phyloP scores from a whole-genome alignment of 2,797 vertebrate species.

The Thalassophryne amazonica region DNA sequence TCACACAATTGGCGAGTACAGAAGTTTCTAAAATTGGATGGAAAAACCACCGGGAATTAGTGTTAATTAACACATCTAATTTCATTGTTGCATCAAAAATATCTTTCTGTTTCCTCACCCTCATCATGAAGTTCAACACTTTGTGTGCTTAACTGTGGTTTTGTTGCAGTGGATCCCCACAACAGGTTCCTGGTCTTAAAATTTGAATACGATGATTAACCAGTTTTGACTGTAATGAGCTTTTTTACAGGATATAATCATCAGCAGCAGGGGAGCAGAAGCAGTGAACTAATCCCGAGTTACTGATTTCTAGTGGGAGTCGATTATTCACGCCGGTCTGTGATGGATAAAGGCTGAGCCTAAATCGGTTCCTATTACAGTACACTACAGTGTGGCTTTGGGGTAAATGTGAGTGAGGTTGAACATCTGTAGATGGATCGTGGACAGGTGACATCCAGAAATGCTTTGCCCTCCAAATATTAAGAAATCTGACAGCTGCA shows the following conservation, averaged over 20 bases:
- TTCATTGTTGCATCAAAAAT: not conserved
- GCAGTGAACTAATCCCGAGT: constrained; percentile 65
- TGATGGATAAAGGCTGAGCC: constrained; percentile 19
- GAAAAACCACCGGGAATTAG: constrained; percentile 19
- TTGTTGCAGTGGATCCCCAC: constrained; percentile 2
- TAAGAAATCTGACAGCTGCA: constrained; percentile 46
- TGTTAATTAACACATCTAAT: constrained; percentile 8
- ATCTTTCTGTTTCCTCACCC: not conserved
- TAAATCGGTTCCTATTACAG: constrained; percentile 28
- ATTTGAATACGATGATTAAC: constrained; percentile 40
- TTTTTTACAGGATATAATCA: constrained; percentile 65
- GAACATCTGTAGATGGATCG: not conserved
- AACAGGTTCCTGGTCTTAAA: constrained; percentile 28
- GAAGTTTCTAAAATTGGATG: constrained; percentile 38
- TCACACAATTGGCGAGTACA: constrained; percentile 25
- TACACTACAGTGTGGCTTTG: not conserved
- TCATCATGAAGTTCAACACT: not conserved
- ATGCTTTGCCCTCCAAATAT: not conserved
- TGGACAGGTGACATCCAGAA: constrained; percentile 17
- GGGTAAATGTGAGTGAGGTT: not conserved
- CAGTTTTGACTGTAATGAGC: constrained; percentile 61
- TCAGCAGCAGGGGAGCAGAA: constrained; percentile 48
- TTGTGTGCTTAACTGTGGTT: not conserved
- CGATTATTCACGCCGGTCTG: constrained; percentile 22
- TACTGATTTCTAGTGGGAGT: constrained; percentile 22